Percentiles rank a stretch among this genome's conserved stretches.
These are phyloP conservation scores for Megaleporinus macrocephalus DNA, from an alignment of 2,113 vertebrate species.

Conservation along the genomic window DNA sequence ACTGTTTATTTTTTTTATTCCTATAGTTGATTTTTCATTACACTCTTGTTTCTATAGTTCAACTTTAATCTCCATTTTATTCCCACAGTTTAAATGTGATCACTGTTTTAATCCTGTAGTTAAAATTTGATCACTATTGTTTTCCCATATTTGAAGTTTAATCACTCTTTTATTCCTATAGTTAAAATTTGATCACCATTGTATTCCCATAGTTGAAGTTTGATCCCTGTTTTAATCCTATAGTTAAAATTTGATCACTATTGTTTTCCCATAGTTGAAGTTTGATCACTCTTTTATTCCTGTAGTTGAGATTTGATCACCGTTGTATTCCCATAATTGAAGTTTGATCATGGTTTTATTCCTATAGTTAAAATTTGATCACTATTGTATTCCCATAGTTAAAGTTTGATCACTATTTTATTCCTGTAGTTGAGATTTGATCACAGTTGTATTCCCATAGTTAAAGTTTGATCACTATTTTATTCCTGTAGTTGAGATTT, in stretches of 20 bases:
- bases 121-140: too few relatives aligned
- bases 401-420: too few relatives aligned
- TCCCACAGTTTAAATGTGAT: not conserved
- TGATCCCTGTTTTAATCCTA: not conserved
- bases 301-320: not conserved
- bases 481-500: not conserved
- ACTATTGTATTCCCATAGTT: not conserved
- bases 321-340: too few relatives aligned
- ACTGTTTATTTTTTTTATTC: too few relatives aligned
- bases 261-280: not conserved
- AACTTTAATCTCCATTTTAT: not conserved
- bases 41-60: not conserved
- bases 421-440: not conserved
- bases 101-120: not conserved
- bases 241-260: not conserved
- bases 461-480: too few relatives aligned
- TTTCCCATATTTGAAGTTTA: not conserved
- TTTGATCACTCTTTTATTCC: not conserved
- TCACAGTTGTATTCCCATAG: not conserved
- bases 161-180: not conserved
- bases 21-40: not conserved
- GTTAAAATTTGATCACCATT: too few relatives aligned
- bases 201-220: not conserved
- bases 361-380: not conserved
- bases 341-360: not conserved